Conservation (phyloP, 2,888 invertebrate genomes). For the Apamea monoglypha region DNA sequence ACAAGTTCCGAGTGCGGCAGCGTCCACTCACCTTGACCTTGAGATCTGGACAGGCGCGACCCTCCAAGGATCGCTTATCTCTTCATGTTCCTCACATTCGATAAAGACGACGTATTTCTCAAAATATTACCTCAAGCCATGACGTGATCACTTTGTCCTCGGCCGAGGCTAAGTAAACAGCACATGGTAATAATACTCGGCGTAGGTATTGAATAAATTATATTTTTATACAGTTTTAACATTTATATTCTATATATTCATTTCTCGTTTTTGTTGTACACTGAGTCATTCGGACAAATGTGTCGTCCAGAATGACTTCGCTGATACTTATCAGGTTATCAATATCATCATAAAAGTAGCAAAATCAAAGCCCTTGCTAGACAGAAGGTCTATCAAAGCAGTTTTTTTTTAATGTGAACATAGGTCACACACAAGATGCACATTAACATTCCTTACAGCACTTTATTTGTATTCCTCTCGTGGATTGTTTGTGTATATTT, state of each 20-base stretch:
- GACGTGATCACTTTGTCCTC: slow-evolving; percentile 51
- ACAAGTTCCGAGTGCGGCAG: neutral
- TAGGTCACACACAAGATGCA: neutral
- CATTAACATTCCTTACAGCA: slow-evolving; percentile 27
- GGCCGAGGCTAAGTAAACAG: slow-evolving; percentile 54
- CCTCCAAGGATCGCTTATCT: slow-evolving; percentile 32
- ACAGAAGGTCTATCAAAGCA: neutral
- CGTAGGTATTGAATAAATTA: slow-evolving; percentile 46
- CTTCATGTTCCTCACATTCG: slow-evolving; percentile 18
- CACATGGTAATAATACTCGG: slow-evolving; percentile 35
- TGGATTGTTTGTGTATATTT: slow-evolving; percentile 34
- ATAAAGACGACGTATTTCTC: slow-evolving; percentile 36
- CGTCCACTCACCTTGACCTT: slow-evolving; percentile 50
- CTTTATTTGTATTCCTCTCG: slow-evolving; percentile 29
- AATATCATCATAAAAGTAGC: slow-evolving; percentile 16
- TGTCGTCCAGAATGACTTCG: slow-evolving; percentile 25
- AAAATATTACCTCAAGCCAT: slow-evolving; percentile 33
- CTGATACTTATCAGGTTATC: slow-evolving; percentile 23
- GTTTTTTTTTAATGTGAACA: neutral
- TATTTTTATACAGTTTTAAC: slow-evolving; percentile 30
- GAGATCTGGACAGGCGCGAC: slow-evolving; percentile 32
- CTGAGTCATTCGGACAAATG: slow-evolving; percentile 29
- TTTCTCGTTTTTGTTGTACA: slow-evolving; percentile 21
- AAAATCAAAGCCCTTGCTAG: neutral
- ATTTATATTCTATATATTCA: slow-evolving; percentile 6